A percentile compares a stretch with the other conserved stretches of the same genome.
Evolutionary conservation across 2,797 vertebrate genomes (phyloP).

Genomic region (Syngnathus acus): DNA sequence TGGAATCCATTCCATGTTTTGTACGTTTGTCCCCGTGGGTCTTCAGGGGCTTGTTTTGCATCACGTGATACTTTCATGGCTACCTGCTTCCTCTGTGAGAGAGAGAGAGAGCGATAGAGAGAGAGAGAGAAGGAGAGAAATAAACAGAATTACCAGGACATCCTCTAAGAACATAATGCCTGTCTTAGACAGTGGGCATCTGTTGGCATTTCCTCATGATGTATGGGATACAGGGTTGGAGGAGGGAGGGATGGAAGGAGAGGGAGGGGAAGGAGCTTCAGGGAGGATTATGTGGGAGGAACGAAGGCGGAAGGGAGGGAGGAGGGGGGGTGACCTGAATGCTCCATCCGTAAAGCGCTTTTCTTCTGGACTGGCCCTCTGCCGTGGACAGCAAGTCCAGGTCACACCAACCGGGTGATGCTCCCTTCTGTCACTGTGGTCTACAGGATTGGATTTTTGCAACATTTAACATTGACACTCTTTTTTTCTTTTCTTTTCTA

Average conservation of each 20-base stretch:
- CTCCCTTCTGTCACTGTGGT: neutral
- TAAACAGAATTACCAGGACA: slow-evolving; percentile 54
- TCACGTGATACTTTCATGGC: slow-evolving; percentile 27
- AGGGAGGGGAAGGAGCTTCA: slow-evolving; percentile 44
- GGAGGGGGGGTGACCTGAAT: slow-evolving; percentile 65
- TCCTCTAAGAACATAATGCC: slow-evolving; percentile 79
- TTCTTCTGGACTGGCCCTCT: slow-evolving; percentile 42
- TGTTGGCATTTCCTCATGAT: slow-evolving; percentile 69
- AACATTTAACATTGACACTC: too few relatives aligned
- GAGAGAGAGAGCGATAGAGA: slow-evolving; percentile 26
- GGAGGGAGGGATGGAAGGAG: slow-evolving; percentile 53
- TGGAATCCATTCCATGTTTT: neutral
- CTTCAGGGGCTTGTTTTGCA: slow-evolving; percentile 39
- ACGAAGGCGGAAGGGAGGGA: slow-evolving; percentile 51
- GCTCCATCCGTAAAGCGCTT: slow-evolving; percentile 62
- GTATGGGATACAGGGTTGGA: slow-evolving; percentile 53
- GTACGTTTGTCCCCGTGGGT: slow-evolving; percentile 26
- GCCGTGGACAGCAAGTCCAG: slow-evolving; percentile 50
- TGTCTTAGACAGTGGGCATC: slow-evolving; percentile 76
- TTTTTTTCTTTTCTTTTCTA: too few relatives aligned
- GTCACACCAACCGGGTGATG: slow-evolving; percentile 27
- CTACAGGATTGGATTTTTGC: neutral
- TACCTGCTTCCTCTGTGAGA: slow-evolving; percentile 43
- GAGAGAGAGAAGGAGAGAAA: slow-evolving; percentile 35
- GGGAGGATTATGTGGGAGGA: slow-evolving; percentile 69